phyloP scores from a whole-genome alignment of 1,140 invertebrate genomes.

The Drosophila punjabiensis region DNA sequence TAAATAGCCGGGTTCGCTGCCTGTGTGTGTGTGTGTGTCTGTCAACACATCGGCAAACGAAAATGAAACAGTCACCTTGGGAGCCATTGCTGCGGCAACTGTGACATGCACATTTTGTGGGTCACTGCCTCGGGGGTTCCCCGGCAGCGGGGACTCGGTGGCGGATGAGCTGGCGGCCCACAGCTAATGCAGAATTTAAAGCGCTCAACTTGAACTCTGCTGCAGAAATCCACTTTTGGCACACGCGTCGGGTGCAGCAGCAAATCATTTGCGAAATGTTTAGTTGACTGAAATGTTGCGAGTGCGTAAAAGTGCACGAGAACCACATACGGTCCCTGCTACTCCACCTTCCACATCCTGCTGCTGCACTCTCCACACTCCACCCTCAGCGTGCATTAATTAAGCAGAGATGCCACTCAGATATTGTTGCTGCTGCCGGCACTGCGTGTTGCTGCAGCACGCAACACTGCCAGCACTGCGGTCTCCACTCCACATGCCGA shows the following conservation, averaged over 20 bases:
- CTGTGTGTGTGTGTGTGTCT: conserved; percentile 48
- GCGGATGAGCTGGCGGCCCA: conserved; percentile 23
- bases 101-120: conserved; percentile 71
- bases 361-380: not conserved
- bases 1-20: conserved; percentile 35
- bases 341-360: not conserved
- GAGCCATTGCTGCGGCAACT: conserved; percentile 76
- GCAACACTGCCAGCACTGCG: conserved; percentile 45
- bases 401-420: conserved; percentile 65
- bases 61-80: conserved; percentile 81
- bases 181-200: conserved; percentile 55
- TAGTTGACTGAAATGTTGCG: conserved; percentile 21
- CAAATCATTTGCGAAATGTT: conserved; percentile 50
- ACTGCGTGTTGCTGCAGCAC: conserved; percentile 63
- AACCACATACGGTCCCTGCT: conserved; percentile 10
- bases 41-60: conserved; percentile 77
- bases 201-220: conserved; percentile 37
- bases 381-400: conserved; percentile 53
- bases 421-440: conserved; percentile 39
- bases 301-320: conserved; percentile 41
- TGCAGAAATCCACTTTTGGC: conserved; percentile 34
- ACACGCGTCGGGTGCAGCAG: conserved; percentile 23
- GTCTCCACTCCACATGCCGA: conserved; percentile 58
- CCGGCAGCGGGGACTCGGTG: not conserved
- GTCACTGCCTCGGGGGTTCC: conserved; percentile 54